Evolutionary conservation across 2,888 invertebrate genomes (phyloP), one percentile per base, ranked within the genome.

Genomic region (Callimorpha dominula): DNA sequence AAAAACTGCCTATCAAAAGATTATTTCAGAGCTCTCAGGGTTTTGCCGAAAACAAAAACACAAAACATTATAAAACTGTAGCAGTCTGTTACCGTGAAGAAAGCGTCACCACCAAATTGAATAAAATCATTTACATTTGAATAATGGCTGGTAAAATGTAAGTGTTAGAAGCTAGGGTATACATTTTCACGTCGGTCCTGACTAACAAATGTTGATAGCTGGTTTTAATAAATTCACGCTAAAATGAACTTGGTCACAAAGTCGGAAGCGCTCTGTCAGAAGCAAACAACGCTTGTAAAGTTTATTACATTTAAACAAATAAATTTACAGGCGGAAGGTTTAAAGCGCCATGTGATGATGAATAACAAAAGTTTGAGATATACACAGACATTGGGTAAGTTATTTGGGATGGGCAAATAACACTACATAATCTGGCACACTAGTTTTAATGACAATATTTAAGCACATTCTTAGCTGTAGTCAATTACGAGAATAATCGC

Each of bases 51-150:
- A 68, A 46, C 14, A 57, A 20, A 68, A 60, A 68, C 60, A 60
- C 43, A 54, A 67, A 20, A 68, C 42, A 17, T 60, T 43, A n/a
- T 60, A 20, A 68, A 57, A 46, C 31, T 49, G 31, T 60, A 60
- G 11, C 31, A 60, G 15, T 46, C 40, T 20, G 57, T 43, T 31
- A 60, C n/a, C 60, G 57, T 17, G 60, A 68, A 60, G 60, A 60
- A 60, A 68, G 31, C 68, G 46, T 68, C 68, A 49, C 60, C 46
- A 20, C 68, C 46, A 65, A 71, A 71, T 65, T 71, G 57, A 71
- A 71, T 71, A 65, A 71, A 65, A 31, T 9, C n/a, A 50, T 71
- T 66, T 50, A 50, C 52, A 72, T 72, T 68, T 72, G 72, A 68
- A 63, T 72, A 68, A 72, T 72, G 64, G 20, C 15, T 15, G 11